These are phyloP conservation scores for Zosterops hypoxanthus DNA, from an alignment of 2,113 vertebrate species.

Conservation along the genomic window DNA sequence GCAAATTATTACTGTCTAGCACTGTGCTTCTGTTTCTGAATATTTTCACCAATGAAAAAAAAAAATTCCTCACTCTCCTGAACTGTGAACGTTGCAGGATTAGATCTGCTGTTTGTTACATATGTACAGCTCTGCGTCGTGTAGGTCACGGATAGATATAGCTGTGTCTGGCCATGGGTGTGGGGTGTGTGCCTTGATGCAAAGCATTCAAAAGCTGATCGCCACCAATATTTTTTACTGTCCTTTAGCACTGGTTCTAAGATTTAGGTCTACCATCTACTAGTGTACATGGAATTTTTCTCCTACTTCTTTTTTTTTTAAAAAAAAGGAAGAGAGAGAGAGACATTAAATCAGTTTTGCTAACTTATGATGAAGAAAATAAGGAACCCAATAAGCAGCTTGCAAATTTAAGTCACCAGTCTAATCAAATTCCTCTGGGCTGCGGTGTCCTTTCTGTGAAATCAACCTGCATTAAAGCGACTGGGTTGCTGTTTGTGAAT, in stretches of 20 bases:
- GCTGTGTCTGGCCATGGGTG: background rate
- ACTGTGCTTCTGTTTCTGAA: background rate
- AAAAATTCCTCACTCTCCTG: background rate
- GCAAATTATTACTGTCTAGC: conserved; percentile 51
- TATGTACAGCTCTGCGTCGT: background rate
- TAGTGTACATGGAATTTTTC: background rate
- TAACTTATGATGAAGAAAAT: background rate
- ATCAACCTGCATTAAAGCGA: conserved; percentile 53
- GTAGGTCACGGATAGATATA: background rate
- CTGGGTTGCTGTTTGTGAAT: conserved; percentile 73
- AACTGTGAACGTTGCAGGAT: background rate
- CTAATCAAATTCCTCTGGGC: conserved; percentile 62
- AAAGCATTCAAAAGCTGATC: background rate
- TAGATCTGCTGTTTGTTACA: background rate
- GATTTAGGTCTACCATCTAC: background rate
- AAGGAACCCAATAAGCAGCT: conserved; percentile 20
- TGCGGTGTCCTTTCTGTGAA: conserved; percentile 64
- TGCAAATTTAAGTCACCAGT: conserved; percentile 32
- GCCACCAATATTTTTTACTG: background rate
- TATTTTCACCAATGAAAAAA: background rate
- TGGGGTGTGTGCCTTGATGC: background rate
- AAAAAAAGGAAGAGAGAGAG: background rate
- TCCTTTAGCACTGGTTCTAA: background rate
- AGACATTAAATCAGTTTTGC: background rate
- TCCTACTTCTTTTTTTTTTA: background rate